phyloP scores from a whole-genome alignment of 2,113 vertebrate genomes.

The Oncorhynchus tshawytscha region DNA sequence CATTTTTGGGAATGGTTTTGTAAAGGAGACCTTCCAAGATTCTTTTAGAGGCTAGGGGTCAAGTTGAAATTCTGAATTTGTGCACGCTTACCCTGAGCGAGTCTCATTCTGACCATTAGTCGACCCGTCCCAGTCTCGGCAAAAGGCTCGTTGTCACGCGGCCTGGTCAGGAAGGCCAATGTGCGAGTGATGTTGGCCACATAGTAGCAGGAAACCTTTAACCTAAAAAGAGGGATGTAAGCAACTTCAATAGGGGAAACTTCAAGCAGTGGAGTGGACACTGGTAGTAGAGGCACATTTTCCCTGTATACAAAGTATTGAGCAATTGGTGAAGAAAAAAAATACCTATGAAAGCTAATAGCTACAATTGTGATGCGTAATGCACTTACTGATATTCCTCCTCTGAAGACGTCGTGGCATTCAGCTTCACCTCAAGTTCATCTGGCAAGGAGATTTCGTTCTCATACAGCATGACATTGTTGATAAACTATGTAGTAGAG shows the following conservation, averaged over 20 bases:
- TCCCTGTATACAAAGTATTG: no score
- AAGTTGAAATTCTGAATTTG: no score
- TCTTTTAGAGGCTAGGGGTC: no score
- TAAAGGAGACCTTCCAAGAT: constrained; percentile 11
- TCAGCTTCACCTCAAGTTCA: background rate
- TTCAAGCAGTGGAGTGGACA: no score
- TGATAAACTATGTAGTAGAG: no score
- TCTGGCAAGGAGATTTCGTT: constrained; percentile 65
- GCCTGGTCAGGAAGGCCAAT: constrained; percentile 42
- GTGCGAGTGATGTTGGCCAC: constrained; percentile 43
- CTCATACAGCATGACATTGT: constrained; percentile 69
- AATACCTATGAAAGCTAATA: no score
- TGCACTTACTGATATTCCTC: background rate
- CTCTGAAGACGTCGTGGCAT: no score
- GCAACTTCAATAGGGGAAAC: no score
- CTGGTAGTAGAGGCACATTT: no score
- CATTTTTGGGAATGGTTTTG: constrained; percentile 7
- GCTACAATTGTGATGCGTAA: no score
- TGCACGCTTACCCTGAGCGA: constrained; percentile 55
- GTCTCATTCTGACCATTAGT: constrained; percentile 55
- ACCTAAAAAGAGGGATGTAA: no score
- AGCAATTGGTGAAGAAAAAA: no score
- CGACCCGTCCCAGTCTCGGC: constrained; percentile 49
- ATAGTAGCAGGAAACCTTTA: constrained; percentile 65
- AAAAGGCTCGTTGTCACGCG: constrained; percentile 42